Percentiles rank a stretch among this genome's conserved stretches.
phyloP scores from a whole-genome alignment of 1,140 invertebrate genomes.

The Drosophila subpulchrella region DNA sequence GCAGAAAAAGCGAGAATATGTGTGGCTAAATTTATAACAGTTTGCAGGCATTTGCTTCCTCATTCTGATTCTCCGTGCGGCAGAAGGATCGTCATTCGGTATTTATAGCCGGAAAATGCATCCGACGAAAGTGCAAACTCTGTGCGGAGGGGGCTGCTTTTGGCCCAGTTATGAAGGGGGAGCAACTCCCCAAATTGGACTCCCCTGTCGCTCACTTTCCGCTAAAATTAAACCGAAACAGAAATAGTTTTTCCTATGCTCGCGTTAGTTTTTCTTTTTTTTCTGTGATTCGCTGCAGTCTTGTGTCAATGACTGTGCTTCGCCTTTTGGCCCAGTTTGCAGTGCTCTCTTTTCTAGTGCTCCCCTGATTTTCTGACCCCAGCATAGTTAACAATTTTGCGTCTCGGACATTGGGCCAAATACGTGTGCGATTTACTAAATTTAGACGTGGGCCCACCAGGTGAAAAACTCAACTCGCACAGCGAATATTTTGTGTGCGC shows the following conservation, averaged over 20 bases:
- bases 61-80: conserved; percentile 68
- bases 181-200: conserved; percentile 29
- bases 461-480: conserved; percentile 61
- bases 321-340: conserved; percentile 77
- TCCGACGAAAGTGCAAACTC: conserved; percentile 38
- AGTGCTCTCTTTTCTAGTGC: conserved; percentile 7
- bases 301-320: conserved; percentile 76
- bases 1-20: conserved; percentile 28
- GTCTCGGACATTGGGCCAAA: conserved; percentile 78
- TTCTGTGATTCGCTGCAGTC: conserved; percentile 20
- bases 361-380: conserved; percentile 55
- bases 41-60: conserved; percentile 75
- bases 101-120: conserved; percentile 56
- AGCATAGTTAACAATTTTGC: conserved; percentile 74
- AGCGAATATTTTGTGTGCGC: conserved; percentile 32
- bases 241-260: conserved; percentile 43
- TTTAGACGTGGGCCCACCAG: conserved; percentile 59
- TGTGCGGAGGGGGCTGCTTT: conserved; percentile 22
- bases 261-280: neutral
- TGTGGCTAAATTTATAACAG: conserved; percentile 74
- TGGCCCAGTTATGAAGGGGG: conserved; percentile 65
- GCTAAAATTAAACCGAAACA: conserved; percentile 41
- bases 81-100: conserved; percentile 53
- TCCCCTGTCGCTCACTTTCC: conserved; percentile 17
- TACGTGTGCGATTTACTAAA: conserved; percentile 81